Base-by-base conservation (phyloP, 2,797 vertebrate species). In the Etheostoma perlongum region DNA sequence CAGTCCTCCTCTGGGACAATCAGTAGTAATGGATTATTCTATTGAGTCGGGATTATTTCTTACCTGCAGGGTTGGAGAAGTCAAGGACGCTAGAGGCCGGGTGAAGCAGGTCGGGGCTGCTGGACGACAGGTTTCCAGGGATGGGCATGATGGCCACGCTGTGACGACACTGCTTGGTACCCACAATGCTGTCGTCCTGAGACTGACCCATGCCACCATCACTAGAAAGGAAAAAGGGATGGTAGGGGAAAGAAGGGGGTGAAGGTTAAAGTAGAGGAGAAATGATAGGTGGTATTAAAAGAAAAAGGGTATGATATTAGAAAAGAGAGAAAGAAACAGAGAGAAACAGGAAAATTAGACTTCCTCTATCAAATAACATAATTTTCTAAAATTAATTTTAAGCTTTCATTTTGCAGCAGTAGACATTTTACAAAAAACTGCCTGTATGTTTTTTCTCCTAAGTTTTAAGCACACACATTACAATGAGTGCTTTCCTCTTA, bases 131-230 rank as follows among this genome's bases (percentile, higher is more conserved):
- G 1, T 96, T 97, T 11, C 97, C 97, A 0, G 97, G 97, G 68
- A 99, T 96, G 47, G 97, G 97, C 98, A 99, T 97, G 87, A 99
- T 97, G 76, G 97, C 97, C 88, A 99, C 94, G 80, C 98, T 99
- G 94, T 98, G 97, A 1, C 98, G 92, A 81, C 96, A 98, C 92
- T 98, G 97, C 78, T 97, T 97, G 0, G 97, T 99, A 3, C 98
- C 97, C 78, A 99, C 97, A 1, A 99, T 96, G 92, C 98, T 99
- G 95, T 99, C 98, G n/a, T 99, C 98, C 92, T 99, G 98, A 0
- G 97, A 98, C 80, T 99, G 98, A 84, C 96, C 96, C 87, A 98
- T 92, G 0, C 96, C 95, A 1, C 96, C 96, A 3, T 99, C 97
- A 16, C 98, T 99, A 90, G 36, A 92, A 12, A 42, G 8, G 52